Conservation (phyloP, 2,113 vertebrate species). For the Rhegmatorhina hoffmannsi region DNA sequence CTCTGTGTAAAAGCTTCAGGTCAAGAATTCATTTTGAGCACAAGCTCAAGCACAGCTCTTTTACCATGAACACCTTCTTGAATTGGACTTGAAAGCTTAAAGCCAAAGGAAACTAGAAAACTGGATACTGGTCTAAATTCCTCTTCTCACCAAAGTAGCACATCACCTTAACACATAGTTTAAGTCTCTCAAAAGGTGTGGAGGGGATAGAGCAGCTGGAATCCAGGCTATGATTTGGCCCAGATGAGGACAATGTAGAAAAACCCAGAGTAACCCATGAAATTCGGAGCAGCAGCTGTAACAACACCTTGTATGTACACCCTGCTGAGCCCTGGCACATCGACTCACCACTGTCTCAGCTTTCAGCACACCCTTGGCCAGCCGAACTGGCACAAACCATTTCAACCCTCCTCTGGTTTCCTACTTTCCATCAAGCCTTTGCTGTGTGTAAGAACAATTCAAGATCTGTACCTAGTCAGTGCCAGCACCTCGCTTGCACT, state of each 20-base stretch:
- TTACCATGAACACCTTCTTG: neutral
- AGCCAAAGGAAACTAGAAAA: neutral
- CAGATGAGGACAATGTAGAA: accelerated
- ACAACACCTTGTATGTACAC: neutral
- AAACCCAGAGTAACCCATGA: neutral
- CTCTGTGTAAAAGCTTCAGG: neutral
- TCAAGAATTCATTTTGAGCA: neutral
- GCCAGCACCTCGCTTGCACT: neutral
- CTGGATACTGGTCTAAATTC: neutral
- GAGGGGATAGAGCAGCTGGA: neutral
- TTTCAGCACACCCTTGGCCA: neutral
- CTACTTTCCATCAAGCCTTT: neutral
- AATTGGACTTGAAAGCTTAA: neutral
- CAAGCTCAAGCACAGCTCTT: neutral
- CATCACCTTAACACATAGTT: neutral
- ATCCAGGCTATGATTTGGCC: accelerated
- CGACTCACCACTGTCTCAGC: neutral
- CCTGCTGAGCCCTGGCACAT: neutral
- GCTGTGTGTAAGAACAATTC: neutral
- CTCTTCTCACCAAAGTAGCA: neutral
- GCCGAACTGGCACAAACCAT: neutral
- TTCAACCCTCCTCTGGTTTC: neutral
- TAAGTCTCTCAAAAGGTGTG: neutral
- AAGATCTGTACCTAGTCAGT: neutral
- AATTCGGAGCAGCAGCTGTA: neutral